These are phyloP conservation scores for Rotaria magnacalcarata DNA, from an alignment of 2,888 invertebrate genomes.

Conservation along the genomic window DNA sequence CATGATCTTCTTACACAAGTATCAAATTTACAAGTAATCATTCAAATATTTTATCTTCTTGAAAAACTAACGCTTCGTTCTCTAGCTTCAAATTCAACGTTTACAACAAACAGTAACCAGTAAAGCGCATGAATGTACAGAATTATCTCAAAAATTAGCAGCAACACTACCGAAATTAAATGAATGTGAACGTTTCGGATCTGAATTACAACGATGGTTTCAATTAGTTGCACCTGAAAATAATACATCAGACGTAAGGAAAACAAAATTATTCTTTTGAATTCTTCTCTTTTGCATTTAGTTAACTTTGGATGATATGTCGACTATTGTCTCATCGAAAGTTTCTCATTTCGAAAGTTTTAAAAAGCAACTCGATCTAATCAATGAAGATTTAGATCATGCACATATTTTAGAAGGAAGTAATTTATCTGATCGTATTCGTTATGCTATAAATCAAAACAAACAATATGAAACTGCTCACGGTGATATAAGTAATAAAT, in stretches of 20 bases:
- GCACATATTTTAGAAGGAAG: neutral
- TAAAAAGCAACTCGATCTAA: neutral
- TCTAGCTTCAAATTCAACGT: neutral
- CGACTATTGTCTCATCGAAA: neutral
- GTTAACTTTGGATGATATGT: neutral
- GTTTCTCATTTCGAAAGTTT: neutral
- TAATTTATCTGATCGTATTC: neutral
- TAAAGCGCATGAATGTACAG: neutral
- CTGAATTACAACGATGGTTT: slow-evolving; percentile 19
- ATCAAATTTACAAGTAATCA: neutral
- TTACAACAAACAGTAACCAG: neutral
- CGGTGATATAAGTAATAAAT: slow-evolving; percentile 11
- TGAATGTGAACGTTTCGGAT: slow-evolving; percentile 16
- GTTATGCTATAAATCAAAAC: neutral
- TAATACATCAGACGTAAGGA: neutral
- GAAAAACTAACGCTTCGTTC: no score
- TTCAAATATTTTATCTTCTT: no score
- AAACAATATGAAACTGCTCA: neutral
- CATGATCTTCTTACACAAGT: neutral
- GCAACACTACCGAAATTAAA: neutral
- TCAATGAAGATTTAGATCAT: neutral
- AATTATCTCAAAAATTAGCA: slow-evolving; percentile 17
- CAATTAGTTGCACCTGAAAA: neutral
- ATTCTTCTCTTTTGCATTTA: neutral
- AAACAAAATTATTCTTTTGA: neutral